Evolutionary conservation across 2,113 vertebrate genomes (phyloP), one percentile per base, ranked within the genome.

Genomic region (Antigone vipio): DNA sequence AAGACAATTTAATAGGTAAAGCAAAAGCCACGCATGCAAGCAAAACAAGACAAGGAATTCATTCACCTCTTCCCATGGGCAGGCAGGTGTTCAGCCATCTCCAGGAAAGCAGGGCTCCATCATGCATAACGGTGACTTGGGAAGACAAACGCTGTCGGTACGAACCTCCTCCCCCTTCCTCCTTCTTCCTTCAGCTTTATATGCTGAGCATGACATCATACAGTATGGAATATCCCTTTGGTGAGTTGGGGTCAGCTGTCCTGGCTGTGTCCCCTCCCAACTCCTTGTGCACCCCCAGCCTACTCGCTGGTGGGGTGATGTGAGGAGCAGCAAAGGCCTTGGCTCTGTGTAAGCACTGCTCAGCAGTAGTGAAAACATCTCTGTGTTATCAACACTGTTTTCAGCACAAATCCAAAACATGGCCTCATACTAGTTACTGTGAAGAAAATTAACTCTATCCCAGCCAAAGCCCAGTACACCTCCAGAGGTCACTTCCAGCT

Each of bases 91-190:
- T 79, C 40, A 63, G 58, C 27, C 47, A 50, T 21, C 26, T 9
- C 30, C 38, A 58, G 42, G 18, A 68, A 23, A 77, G 12, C 30
- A 34, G 55, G 35, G 15, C 32, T 69, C 22, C 26, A 5, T 24
- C 79, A 45, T 0, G 0, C 1, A 0, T 23, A 45, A 30, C 0
- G 0, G 24, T 38, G 15, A 13, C 45, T 56, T 62, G 50, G 56
- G 55, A 74, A 78, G 45, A 42, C 40, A 88, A 88, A 45, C 1
- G 2, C 20, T 24, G 27, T 64, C 1, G 4, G 17, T 69, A 32
- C 3, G 2, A 60, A 35, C 2, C 2, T 42, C 9, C 11, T 11
- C 13, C 15, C 11, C 1, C 12, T 38, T 66, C 62, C 23, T 82
- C 13, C 32, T 60, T 32, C 42, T 58, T 59, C 27, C 13, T 7